These are phyloP conservation scores for Nasonovia ribisnigri DNA, from an alignment of 2,888 invertebrate species.

Conservation along the genomic window DNA sequence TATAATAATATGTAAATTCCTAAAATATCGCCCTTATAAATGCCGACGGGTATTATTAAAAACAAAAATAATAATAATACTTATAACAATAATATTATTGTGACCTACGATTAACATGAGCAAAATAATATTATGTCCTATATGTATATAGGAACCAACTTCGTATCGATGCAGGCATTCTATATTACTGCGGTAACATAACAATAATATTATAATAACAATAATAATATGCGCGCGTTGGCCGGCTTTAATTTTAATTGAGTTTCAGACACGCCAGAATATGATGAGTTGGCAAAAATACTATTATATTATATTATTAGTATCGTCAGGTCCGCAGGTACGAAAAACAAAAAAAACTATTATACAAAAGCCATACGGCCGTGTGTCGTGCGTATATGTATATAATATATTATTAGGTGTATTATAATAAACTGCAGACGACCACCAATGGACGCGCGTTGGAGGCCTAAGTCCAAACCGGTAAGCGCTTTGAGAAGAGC, in stretches of 20 bases:
- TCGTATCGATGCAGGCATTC: background rate
- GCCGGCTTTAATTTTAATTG: slow-evolving; percentile 30
- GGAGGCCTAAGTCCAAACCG: slow-evolving; percentile 48
- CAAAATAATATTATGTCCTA: background rate
- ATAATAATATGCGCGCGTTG: slow-evolving; percentile 21
- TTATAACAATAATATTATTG: background rate
- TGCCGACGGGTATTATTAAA: too few relatives aligned
- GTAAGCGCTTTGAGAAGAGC: background rate
- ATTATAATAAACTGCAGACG: background rate
- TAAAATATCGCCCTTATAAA: background rate
- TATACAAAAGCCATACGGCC: background rate
- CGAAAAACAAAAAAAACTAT: slow-evolving; percentile 34
- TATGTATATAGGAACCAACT: background rate
- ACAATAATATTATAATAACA: background rate
- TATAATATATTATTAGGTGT: background rate
- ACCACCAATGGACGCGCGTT: slow-evolving; percentile 40
- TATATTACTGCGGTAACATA: background rate
- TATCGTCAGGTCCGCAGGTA: background rate
- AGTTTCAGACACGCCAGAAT: slow-evolving; percentile 38
- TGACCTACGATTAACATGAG: background rate
- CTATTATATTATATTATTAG: background rate
- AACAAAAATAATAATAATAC: background rate
- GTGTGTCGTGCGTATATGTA: background rate
- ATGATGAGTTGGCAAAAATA: slow-evolving; percentile 52
- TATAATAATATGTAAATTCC: background rate